Base-by-base conservation (phyloP, 2,888 invertebrate species). In the Mylabris sibirica region DNA sequence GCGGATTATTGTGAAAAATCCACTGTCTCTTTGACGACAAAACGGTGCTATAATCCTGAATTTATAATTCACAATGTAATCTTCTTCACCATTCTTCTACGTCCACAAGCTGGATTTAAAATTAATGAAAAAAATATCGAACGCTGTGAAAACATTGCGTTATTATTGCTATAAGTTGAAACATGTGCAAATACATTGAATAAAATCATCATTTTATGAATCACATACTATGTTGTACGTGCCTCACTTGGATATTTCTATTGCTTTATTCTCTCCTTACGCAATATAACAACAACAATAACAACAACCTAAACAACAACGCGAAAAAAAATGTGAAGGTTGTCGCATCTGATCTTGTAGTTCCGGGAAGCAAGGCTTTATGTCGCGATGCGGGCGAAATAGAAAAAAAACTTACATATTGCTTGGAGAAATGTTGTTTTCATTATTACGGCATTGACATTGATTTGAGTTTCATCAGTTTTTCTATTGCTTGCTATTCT, bases 331-430 rank as follows among this genome's bases (percentile, higher is more conserved):
- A 44, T 63, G 68, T 68, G 66, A 69, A 69, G 69, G 69, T 24
- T 69, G 69, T 69, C 69, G 59, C 66, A 66, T 66, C 66, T 63
- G 64, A 68, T 64, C 63, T 61, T 24, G 38, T 3, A 68, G 67
- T 69, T 69, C 69, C 69, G 69, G 63, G 60, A 69, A 57, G 60
- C 66, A 69, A 69, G 69, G 69, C 66, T 66, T 65, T 60, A 53
- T 69, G 63, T 44, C 44, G n/a, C 9, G 41, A 11, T 4, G 44
- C 1, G n/a, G 44, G n/a, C 44, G 5, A 6, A n/a, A 12, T 3
- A 14, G 38, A 14, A 38, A 38, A 12, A 14, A n/a, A 17, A 17
- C 44, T 44, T 17, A 4, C 44, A 44, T 38, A 38, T 3, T 3
- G 44, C n/a, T 44, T 44, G 44, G n/a, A 44, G n/a, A 17, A 44